Base-by-base conservation (phyloP, 30 jellyfish, hydroid and myxozoan genomes). In the Aurelia sp. region DNA sequence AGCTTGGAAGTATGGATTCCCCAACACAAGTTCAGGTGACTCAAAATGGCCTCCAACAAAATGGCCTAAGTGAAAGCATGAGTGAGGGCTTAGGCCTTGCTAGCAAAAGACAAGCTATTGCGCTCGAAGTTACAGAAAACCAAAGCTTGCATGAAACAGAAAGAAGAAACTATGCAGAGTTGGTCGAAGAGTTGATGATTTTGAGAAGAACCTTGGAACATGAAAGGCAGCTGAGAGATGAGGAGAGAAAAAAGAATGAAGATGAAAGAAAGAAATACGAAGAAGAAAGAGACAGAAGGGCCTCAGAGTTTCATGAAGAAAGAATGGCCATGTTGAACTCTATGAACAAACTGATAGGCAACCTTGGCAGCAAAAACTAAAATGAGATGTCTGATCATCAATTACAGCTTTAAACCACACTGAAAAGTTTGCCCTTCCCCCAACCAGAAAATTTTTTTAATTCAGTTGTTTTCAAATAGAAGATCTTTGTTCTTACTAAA, bases 261-360 rank as follows among this genome's bases (percentile, higher is more conserved):
- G 88, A 84, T 50, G 93, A 84, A 48, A 40, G 89, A 41, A 60
- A 71, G 62, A 84, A 84, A 63, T 9, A 84, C 27, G 93, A 84
- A 38, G 93, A 84, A 33, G 93, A 84, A 57, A 58, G 93, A 30
- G 93, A 84, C 75, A 84, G 86, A 52, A 61, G 93, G 67, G 93
- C 93, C 2, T 72, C 67, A 73, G 93, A 84, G 64, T 84, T 84
- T 57, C 93, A 84, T 66, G 93, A 84, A 65, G 93, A 84, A 69
- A 61, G 93, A 61, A 84, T 84, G 93, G 93, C 93, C 17, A 84
- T 84, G 93, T 67, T 84, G 22, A 84, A 73, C 67, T 84, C 93
- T 18, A 84, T 84, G 93, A 84, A 84, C 78, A 84, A 73, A 52
- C 67, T 84, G 65, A 84, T 84, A 30, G 33, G 81, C 53, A 84